Conservation (phyloP, 2,888 invertebrate genomes). For the Heliconius cydno region DNA sequence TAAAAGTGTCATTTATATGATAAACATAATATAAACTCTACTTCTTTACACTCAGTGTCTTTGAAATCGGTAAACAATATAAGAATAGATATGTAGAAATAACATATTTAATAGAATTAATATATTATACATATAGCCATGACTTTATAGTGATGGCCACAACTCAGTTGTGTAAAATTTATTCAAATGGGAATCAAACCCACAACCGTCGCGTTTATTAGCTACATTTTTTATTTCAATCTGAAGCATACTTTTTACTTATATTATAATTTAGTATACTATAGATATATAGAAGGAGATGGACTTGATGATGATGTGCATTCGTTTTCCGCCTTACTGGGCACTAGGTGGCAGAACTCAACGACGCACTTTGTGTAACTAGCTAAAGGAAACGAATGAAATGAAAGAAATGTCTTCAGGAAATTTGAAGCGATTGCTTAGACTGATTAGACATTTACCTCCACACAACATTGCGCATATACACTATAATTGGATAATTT, state of each 20-base stretch:
- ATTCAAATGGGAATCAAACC: no score
- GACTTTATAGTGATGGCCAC: not conserved
- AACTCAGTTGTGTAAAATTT: no score
- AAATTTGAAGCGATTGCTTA: not conserved
- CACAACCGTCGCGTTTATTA: no score
- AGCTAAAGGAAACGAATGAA: not conserved
- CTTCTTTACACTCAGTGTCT: not conserved
- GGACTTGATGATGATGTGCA: no score
- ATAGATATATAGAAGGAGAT: no score
- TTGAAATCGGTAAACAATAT: not conserved
- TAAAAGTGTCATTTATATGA: not conserved
- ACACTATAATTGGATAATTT: no score
- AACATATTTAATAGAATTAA: not conserved
- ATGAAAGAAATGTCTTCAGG: not conserved
- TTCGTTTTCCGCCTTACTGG: no score
- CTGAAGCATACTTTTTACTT: no score
- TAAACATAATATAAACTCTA: not conserved
- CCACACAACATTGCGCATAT: no score
- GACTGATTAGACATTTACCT: no score
- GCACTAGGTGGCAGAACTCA: not conserved
- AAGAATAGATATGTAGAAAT: not conserved
- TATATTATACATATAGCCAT: not conserved
- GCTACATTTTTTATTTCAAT: no score
- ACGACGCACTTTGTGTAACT: not conserved
- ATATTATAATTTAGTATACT: no score